Evolutionary conservation across 2,797 vertebrate species (phyloP), one percentile per base, ranked within the genome.

Genomic region (Spinibarbus caldwelli): DNA sequence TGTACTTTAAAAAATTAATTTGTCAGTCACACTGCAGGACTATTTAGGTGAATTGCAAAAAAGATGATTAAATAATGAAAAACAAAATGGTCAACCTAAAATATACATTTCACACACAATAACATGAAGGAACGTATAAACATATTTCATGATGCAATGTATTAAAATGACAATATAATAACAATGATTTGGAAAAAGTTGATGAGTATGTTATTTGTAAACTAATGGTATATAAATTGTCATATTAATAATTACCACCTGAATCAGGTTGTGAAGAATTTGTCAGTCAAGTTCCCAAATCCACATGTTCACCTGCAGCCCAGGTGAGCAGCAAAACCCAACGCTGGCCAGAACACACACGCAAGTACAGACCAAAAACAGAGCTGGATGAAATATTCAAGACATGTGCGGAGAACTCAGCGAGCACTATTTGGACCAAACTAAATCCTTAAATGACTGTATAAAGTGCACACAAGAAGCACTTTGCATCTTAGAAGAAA

Each of bases 211-310:
- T 62, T 31, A 41, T 29, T 34, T 34, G 2, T 31, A 5, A 62
- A 62, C 38, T 43, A 26, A n/a, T 19, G 23, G 29, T n/a, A n/a
- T n/a, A n/a, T n/a, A n/a, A n/a, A n/a, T n/a, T 49, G 8, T n/a
- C n/a, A 34, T 52, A 15, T 29, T 57, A 43, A 38, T 75, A 85
- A 71, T 78, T 82, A 66, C 52, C 64, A 77, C 72, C 26, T 78
- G 54, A 43, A 62, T 36, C 66, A 64, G 29, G 49, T 15, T 54
- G 67, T 57, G 47, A 59, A 19, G 57, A 59, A 29, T 76, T 62
- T 26, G 41, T 87, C 77, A 84, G n/a, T 68, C n/a, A 72, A 41
- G 54, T 66, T 59, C 64, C 49, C 15, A 77, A 76, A 87, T 70
- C 79, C 83, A 76, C 86, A 85, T 23, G 49, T 87, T 80, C 43